These are phyloP conservation scores for Papilio aristodemus DNA, from an alignment of 1,140 invertebrate genomes.

Conservation along the genomic window DNA sequence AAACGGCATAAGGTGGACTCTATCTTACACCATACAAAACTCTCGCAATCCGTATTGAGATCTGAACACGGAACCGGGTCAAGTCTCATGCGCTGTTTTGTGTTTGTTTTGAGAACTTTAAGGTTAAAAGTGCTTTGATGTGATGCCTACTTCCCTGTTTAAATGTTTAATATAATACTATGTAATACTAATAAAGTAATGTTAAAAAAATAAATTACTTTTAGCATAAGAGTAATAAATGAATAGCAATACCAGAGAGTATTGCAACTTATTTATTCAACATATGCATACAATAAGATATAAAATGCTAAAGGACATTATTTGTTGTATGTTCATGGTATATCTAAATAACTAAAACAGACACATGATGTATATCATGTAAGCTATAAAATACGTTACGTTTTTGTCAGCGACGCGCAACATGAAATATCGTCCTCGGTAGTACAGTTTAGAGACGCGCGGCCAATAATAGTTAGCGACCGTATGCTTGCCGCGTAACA, in stretches of 20 bases:
- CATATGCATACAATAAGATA: too few species aligned
- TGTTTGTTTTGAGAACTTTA: conserved; percentile 44
- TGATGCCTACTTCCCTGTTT: not conserved
- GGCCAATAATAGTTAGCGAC: conserved; percentile 99
- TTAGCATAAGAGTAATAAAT: too few species aligned
- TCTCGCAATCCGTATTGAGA: conserved; percentile 56
- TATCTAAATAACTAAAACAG: too few species aligned
- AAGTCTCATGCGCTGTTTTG: conserved; percentile 53
- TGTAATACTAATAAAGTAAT: not conserved
- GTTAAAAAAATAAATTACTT: not conserved
- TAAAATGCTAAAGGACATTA: too few species aligned
- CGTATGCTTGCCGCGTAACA: conserved; percentile 96
- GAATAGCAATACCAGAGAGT: too few species aligned
- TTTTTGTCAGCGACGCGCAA: conserved; percentile 96
- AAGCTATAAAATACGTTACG: conserved; percentile 81
- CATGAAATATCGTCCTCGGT: conserved; percentile 98
- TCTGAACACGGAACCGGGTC: conserved; percentile 63
- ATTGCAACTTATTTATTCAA: too few species aligned
- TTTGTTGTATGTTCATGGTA: too few species aligned
- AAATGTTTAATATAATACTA: not conserved
- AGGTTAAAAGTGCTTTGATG: conserved; percentile 7
- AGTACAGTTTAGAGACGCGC: conserved; percentile 96
- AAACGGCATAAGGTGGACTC: conserved; percentile 66
- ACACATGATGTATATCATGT: too few species aligned
- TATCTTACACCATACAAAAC: conserved; percentile 69